Percentiles rank a stretch among this genome's conserved stretches.
Evolutionary conservation across 2,797 vertebrate species (phyloP).

Genomic region (Gymnothorax javanicus): DNA sequence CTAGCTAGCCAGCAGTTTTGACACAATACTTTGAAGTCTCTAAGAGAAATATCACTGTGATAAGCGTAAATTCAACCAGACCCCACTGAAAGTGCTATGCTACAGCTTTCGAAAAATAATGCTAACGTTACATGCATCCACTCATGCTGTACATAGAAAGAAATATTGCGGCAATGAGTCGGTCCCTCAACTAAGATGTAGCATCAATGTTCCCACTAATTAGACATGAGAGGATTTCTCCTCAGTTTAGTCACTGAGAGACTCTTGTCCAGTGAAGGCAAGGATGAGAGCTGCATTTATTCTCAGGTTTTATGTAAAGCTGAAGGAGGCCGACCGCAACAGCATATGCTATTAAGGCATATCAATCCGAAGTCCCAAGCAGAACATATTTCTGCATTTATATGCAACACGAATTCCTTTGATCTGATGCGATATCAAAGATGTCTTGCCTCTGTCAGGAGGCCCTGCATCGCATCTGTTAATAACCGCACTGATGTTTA

Average conservation of each 20-base stretch:
- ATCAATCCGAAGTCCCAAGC: constrained; percentile 25
- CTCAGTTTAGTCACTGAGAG: not conserved
- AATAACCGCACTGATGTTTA: constrained; percentile 21
- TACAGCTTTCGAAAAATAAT: not conserved
- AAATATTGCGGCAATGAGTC: not conserved
- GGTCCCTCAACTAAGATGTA: not conserved
- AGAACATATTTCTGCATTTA: constrained; percentile 27
- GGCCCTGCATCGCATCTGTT: constrained; percentile 19
- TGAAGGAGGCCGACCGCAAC: constrained; percentile 30
- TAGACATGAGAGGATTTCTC: constrained; percentile 2
- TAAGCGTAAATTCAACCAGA: not conserved
- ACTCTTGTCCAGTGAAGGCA: not conserved
- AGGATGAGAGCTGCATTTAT: constrained; percentile 24
- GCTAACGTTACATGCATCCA: not conserved
- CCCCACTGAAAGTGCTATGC: not conserved
- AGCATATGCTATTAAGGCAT: constrained; percentile 37
- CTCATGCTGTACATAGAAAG: not conserved
- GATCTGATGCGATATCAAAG: constrained; percentile 33
- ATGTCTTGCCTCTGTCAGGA: constrained; percentile 1
- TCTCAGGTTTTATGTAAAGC: constrained; percentile 30
- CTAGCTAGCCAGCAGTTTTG: not conserved
- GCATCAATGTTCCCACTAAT: not conserved
- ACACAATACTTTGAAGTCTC: not conserved
- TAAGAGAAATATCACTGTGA: not conserved
- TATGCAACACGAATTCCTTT: constrained; percentile 20